Percentiles rank a stretch among this genome's conserved stretches.
Evolutionary conservation across 2,797 vertebrate species (phyloP).

Genomic region (Saguinus oedipus): DNA sequence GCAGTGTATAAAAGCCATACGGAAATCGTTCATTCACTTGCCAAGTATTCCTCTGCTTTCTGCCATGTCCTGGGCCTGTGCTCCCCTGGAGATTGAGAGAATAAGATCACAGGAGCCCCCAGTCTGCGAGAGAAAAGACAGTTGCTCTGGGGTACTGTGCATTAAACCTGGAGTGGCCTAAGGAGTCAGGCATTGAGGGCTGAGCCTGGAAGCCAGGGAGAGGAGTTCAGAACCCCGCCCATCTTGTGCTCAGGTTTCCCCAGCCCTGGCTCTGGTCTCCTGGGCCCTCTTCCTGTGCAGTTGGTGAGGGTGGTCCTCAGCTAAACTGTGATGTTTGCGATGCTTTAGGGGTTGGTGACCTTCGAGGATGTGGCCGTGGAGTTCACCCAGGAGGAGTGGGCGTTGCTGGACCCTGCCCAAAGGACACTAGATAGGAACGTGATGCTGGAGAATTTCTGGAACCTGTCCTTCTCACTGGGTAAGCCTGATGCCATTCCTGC

Average conservation of each 20-base stretch:
- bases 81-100: not conserved
- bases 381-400: slow-evolving; percentile 78
- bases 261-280: not conserved
- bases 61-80: not conserved
- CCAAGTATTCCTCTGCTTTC: not conserved
- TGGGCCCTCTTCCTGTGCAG: no score
- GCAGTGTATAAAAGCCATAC: not conserved
- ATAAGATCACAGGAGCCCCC: not conserved
- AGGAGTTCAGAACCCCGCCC: not conserved
- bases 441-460: slow-evolving; percentile 75
- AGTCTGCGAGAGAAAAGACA: not conserved
- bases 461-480: slow-evolving; percentile 69
- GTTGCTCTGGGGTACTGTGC: not conserved
- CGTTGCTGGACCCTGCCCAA: slow-evolving; percentile 62
- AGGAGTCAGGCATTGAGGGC: not conserved
- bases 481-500: not conserved
- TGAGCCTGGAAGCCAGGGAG: not conserved
- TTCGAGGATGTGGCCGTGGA: slow-evolving; percentile 47
- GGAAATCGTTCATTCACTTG: not conserved
- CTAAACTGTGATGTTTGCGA: no score
- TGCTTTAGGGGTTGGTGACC: no score
- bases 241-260: not conserved
- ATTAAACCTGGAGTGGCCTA: not conserved
- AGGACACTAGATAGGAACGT: slow-evolving; percentile 74
- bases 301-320: no score